Conservation (phyloP, 2,113 vertebrate genomes). For the Chloroceryle aenea region DNA sequence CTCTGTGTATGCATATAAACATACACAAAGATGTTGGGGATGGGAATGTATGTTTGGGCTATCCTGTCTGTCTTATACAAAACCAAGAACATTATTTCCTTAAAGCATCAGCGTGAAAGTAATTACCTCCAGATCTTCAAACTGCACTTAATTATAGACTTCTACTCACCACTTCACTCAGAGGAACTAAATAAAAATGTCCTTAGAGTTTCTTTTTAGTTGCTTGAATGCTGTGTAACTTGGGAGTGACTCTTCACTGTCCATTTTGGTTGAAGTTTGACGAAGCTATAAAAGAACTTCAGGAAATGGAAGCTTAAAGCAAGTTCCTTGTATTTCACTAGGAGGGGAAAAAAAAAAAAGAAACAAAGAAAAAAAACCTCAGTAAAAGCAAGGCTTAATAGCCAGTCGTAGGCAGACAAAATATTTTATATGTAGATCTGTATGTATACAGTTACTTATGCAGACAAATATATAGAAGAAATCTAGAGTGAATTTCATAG, state of each 20-base stretch:
- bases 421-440: background rate
- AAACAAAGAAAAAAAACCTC: background rate
- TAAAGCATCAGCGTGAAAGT: background rate
- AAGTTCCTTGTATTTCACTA: background rate
- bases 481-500: background rate
- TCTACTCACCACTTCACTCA: background rate
- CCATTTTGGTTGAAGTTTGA: background rate
- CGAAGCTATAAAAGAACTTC: background rate
- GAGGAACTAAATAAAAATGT: background rate
- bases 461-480: background rate
- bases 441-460: background rate
- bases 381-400: background rate
- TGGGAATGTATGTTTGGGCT: background rate
- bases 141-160: background rate
- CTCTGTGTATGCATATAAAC: rapidly evolving
- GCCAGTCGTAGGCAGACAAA: background rate
- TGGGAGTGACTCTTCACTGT: background rate
- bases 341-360: background rate
- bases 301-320: background rate
- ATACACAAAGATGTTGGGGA: background rate
- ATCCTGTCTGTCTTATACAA: background rate
- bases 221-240: background rate
- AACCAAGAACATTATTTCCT: background rate
- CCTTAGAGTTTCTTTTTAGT: background rate
- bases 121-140: background rate